Evolutionary conservation across 2,888 invertebrate genomes (phyloP).

Genomic region (Eudemis profundana): DNA sequence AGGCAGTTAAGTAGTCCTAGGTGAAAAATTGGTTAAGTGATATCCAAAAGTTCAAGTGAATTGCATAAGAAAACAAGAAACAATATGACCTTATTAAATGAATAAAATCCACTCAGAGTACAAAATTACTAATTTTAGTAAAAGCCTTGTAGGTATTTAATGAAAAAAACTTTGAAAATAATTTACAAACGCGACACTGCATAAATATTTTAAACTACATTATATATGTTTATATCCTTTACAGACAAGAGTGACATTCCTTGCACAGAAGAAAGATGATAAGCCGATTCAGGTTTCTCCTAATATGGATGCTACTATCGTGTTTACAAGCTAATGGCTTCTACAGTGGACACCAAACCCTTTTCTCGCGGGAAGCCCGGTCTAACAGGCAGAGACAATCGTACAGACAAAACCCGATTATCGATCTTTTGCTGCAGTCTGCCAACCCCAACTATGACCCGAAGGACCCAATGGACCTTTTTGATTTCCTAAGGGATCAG

Average conservation of each 20-base stretch:
- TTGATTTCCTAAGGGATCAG: constrained; percentile 58
- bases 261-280: constrained; percentile 27
- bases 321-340: constrained; percentile 14
- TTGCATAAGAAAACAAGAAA: too few relatives aligned
- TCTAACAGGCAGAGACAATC: constrained; percentile 45
- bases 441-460: constrained; percentile 53
- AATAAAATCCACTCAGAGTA: too few relatives aligned
- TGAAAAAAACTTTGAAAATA: too few relatives aligned
- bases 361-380: neutral
- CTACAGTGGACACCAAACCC: neutral
- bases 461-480: constrained; percentile 51
- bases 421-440: constrained; percentile 53
- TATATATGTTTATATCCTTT: neutral
- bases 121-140: too few relatives aligned
- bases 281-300: constrained; percentile 15
- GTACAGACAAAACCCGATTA: constrained; percentile 52
- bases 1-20: too few relatives aligned
- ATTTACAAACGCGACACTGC: neutral
- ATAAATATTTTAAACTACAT: too few relatives aligned
- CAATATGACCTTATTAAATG: too few relatives aligned
- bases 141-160: too few relatives aligned
- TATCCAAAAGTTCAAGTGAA: too few relatives aligned
- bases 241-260: neutral
- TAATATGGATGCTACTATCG: constrained; percentile 30
- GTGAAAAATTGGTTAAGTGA: too few relatives aligned